Evolutionary conservation across 2,113 vertebrate species (phyloP).

Genomic region (Orycteropus afer): DNA sequence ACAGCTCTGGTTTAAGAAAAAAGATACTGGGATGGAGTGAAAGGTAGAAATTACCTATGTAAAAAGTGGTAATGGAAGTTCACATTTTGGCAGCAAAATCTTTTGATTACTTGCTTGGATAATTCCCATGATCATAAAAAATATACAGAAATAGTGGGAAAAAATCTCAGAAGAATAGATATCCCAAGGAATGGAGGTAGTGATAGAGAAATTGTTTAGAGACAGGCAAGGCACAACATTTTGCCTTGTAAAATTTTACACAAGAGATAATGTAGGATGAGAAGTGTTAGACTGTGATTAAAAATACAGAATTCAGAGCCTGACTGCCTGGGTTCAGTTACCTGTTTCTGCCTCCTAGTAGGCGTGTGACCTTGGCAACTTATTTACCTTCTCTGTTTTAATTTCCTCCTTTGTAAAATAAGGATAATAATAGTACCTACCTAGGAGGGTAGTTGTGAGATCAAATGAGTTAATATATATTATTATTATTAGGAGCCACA

Average conservation of each 20-base stretch:
- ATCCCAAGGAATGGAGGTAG: background rate
- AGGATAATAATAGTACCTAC: background rate
- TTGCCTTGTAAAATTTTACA: background rate
- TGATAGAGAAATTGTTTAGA: background rate
- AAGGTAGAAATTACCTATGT: background rate
- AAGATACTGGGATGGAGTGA: background rate
- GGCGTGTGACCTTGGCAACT: background rate
- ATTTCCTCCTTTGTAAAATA: background rate
- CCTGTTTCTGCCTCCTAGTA: background rate
- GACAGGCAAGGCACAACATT: background rate
- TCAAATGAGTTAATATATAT: background rate
- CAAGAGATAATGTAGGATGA: background rate
- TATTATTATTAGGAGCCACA: background rate
- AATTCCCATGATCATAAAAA: background rate
- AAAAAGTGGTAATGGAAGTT: background rate
- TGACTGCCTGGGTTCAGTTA: background rate
- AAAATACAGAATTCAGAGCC: background rate
- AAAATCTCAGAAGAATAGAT: background rate
- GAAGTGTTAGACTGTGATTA: background rate
- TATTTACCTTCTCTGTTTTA: background rate
- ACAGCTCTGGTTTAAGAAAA: background rate
- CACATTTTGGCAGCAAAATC: background rate
- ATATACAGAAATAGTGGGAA: background rate
- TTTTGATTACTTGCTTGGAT: slow-evolving; percentile 4
- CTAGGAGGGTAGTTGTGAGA: background rate